Percentiles rank a stretch among this genome's conserved stretches.
Evolutionary conservation across 2,113 vertebrate species (phyloP).

Genomic region (Colinus virginianus): DNA sequence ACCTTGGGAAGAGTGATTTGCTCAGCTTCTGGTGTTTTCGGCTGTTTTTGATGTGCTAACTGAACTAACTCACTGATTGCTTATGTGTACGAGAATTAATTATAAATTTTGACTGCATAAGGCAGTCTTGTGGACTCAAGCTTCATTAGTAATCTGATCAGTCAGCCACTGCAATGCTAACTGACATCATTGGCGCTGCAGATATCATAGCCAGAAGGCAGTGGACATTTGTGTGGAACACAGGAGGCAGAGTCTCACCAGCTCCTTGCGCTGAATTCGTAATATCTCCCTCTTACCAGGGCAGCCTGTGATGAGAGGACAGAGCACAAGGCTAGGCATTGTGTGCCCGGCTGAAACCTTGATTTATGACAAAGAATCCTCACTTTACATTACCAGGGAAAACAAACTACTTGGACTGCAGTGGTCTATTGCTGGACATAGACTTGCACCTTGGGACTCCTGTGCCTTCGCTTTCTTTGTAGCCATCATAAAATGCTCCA

Average conservation of each 20-base stretch:
- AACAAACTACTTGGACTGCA: not conserved
- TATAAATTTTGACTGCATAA: conserved; percentile 8
- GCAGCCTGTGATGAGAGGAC: not conserved
- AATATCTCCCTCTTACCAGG: not conserved
- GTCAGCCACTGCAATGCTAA: not conserved
- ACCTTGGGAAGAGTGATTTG: conserved; percentile 37
- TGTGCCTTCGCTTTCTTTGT: not conserved
- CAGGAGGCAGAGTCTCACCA: not conserved
- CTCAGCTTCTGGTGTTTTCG: conserved; percentile 42
- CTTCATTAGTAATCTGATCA: conserved; percentile 34
- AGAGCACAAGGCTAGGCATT: not conserved
- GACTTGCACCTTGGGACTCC: not conserved
- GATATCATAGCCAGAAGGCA: not conserved
- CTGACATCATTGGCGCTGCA: not conserved
- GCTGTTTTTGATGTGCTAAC: conserved; percentile 41
- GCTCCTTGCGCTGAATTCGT: not conserved
- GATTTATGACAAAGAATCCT: not conserved
- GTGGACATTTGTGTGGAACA: not conserved
- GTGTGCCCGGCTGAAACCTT: not conserved
- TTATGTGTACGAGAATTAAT: conserved; percentile 51
- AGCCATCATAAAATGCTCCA: not conserved
- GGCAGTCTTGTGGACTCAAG: conserved; percentile 23
- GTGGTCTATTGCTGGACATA: not conserved
- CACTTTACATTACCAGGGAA: not conserved
- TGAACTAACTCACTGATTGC: conserved; percentile 13